These are phyloP conservation scores for Pseudococcus longispinus DNA, from an alignment of 2,888 invertebrate species.

Conservation along the genomic window DNA sequence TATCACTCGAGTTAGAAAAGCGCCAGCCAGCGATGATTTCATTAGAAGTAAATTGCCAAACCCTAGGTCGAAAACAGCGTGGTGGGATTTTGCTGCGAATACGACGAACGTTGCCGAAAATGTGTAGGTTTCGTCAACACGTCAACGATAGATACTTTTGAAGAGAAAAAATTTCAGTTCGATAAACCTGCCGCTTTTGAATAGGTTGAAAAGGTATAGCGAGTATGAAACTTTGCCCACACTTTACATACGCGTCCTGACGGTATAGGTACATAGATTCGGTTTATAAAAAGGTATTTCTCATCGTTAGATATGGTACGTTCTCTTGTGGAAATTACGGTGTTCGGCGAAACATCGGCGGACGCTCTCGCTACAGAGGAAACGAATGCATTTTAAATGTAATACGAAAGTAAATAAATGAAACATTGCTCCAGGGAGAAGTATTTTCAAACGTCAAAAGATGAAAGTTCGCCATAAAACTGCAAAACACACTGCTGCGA, in stretches of 20 bases:
- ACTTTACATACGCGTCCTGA: no score
- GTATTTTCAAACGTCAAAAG: slow-evolving; percentile 32
- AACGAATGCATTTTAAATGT: slow-evolving; percentile 38
- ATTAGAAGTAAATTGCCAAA: background rate
- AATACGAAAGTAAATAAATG: slow-evolving; percentile 38
- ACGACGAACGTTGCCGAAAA: background rate
- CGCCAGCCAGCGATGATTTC: background rate
- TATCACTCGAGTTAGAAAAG: background rate
- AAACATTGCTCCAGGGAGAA: slow-evolving; percentile 30
- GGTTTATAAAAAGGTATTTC: background rate
- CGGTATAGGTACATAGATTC: background rate
- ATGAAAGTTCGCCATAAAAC: slow-evolving; percentile 20
- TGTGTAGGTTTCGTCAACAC: background rate
- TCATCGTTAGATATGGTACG: background rate
- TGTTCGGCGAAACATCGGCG: background rate
- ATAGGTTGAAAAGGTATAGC: background rate
- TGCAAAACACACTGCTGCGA: background rate
- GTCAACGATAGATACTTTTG: background rate
- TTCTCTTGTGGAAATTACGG: background rate
- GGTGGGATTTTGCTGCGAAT: background rate
- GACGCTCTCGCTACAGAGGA: background rate
- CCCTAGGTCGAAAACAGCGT: background rate
- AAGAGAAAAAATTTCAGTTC: background rate
- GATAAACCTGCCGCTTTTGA: background rate
- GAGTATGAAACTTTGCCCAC: no score